Base-by-base conservation (phyloP, 2,113 vertebrate species). In the Misgurnus anguillicaudatus region DNA sequence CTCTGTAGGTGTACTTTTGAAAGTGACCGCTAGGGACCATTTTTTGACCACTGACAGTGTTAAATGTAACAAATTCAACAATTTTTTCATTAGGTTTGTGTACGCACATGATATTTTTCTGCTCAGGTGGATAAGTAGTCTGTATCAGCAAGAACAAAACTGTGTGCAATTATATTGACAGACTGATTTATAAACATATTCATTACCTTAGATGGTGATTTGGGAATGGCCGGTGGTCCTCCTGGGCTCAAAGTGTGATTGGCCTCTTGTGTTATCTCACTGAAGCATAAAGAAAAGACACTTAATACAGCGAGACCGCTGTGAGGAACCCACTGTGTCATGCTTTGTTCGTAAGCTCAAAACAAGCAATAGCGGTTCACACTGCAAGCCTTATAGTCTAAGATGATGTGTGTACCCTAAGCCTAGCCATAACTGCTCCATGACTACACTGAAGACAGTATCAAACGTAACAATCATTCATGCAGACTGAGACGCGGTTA, bases 131-230 rank as follows among this genome's bases (percentile, higher is more conserved):
- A 45, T 45, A 45, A 45, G 42, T 31, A 31, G 4, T 45, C 10
- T 45, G 42, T 10, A 31, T 45, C 42, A 45, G 42, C 42, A 45
- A 45, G 42, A 45, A 45, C 42, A 45, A 45, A 45, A 45, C 42
- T 45, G 42, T 9, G 2, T 45, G 42, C 10, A 45, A 6, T 9
- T 45, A 45, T 45, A 45, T 0, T 10, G 10, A 7, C 42, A 45
- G 21, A 31, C 24, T 24, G 42, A 24, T 67, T 67, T 68, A 6
- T 68, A 48, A 48, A 24, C 42, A 45, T 6, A 45, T 10, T 61
- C 41, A 64, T 5, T 94, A 98, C 97, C 96, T 98, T 97, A 88
- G 97, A 98, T 0, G 96, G 96, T 82, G 97, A 99, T 89, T 96
- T 99, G 75, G 96, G 96, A 86, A 98, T 94, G 77, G 94, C 85